Conservation (phyloP, 2,888 invertebrate species). For the Bunonema sp. region DNA sequence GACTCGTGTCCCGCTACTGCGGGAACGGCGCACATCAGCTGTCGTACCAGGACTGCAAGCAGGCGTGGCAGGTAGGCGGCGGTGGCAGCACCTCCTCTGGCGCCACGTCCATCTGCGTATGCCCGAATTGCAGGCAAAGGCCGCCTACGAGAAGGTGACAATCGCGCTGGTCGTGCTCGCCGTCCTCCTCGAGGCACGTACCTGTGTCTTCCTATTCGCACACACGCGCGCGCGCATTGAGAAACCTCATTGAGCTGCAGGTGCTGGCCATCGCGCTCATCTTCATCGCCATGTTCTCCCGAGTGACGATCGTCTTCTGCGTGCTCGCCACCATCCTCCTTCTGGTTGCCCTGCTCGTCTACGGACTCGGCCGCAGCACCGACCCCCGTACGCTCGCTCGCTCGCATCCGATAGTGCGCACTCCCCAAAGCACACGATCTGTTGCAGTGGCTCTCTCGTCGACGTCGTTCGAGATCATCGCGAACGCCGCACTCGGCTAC, state of each 20-base stretch:
- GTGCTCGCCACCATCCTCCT: too few species aligned
- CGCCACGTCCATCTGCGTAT: background rate
- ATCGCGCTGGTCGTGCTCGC: constrained; percentile 22
- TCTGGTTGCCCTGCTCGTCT: too few species aligned
- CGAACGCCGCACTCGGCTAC: constrained; percentile 19
- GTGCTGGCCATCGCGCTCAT: too few species aligned
- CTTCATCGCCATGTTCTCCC: too few species aligned
- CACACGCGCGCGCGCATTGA: too few species aligned
- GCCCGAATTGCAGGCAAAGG: constrained; percentile 2
- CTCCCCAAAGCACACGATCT: background rate
- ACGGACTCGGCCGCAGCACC: too few species aligned
- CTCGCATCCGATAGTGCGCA: too few species aligned
- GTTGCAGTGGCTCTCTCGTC: constrained; percentile 18
- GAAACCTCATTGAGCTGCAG: too few species aligned
- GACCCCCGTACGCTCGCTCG: too few species aligned
- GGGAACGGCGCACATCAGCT: constrained; percentile 15
- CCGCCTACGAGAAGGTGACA: constrained; percentile 15
- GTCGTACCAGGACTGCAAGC: constrained; percentile 15
- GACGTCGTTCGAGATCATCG: constrained; percentile 14
- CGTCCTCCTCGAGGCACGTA: constrained; percentile 11
- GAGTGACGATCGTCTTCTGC: too few species aligned
- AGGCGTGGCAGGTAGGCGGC: constrained; percentile 14
- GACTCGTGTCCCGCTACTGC: constrained; percentile 23
- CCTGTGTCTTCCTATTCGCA: too few species aligned
- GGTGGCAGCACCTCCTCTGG: background rate